These are phyloP conservation scores for Paramuricea clavata DNA, from an alignment of 92 coral and sea anemone species.

Conservation along the genomic window DNA sequence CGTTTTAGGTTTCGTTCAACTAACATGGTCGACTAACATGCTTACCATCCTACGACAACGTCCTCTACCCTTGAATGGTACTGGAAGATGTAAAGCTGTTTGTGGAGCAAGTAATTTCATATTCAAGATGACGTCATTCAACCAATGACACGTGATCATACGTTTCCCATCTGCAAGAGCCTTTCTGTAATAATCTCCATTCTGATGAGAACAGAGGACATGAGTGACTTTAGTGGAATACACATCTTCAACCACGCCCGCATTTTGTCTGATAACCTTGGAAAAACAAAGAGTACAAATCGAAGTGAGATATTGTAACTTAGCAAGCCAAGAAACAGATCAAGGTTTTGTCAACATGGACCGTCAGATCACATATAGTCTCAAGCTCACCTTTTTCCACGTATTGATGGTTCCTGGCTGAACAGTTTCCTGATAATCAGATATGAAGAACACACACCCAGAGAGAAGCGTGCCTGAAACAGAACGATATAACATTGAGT, in stretches of 20 bases:
- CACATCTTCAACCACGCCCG: constrained; percentile 75
- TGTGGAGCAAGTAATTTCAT: constrained; percentile 76
- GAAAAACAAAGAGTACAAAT: background rate
- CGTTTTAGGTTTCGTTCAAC: background rate
- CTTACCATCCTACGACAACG: constrained; percentile 90
- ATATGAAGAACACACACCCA: constrained; percentile 89
- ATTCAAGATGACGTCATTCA: constrained; percentile 85
- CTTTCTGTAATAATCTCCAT: constrained; percentile 73
- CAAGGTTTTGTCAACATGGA: too few species aligned
- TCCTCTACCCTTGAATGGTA: constrained; percentile 79
- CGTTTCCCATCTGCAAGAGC: constrained; percentile 86
- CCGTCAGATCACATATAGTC: background rate
- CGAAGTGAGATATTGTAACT: background rate
- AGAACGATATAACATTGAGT: background rate
- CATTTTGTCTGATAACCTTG: constrained; percentile 88
- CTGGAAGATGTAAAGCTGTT: constrained; percentile 88
- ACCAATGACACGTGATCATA: constrained; percentile 92
- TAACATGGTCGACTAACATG: background rate
- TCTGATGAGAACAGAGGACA: constrained; percentile 81
- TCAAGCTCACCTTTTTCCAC: constrained; percentile 82
- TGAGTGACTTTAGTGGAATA: constrained; percentile 88
- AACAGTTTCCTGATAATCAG: constrained; percentile 82
- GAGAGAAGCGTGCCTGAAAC: constrained; percentile 71
- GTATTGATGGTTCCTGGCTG: constrained; percentile 76
- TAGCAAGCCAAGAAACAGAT: too few species aligned